Evolutionary conservation across 2,113 vertebrate genomes (phyloP).

Genomic region (Ochotona princeps): DNA sequence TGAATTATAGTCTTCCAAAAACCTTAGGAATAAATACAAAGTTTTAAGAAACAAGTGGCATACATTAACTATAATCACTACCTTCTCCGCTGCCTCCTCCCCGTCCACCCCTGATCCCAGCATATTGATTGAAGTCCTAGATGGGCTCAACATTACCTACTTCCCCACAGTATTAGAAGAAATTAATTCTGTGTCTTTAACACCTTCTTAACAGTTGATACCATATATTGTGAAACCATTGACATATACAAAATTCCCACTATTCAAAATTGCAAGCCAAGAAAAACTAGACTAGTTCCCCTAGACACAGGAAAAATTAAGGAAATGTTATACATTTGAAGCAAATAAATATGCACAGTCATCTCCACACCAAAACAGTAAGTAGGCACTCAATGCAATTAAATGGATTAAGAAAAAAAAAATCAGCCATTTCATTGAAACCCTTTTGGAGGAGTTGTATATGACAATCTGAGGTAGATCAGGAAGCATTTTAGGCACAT

Average conservation of each 20-base stretch:
- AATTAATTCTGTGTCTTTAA: not conserved
- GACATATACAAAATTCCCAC: not conserved
- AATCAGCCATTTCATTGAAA: conserved; percentile 12
- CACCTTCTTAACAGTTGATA: not conserved
- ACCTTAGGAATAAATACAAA: not conserved
- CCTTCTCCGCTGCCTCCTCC: not conserved
- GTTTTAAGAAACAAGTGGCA: not conserved
- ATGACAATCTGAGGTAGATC: not conserved
- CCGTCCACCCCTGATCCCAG: not conserved
- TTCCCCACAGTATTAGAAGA: not conserved
- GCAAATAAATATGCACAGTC: not conserved
- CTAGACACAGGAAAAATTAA: not conserved
- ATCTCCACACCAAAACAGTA: not conserved
- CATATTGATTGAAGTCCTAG: conserved; percentile 33
- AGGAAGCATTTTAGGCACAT: not conserved
- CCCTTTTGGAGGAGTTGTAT: not conserved
- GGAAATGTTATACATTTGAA: conserved; percentile 12
- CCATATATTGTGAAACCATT: not conserved
- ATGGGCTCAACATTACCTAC: not conserved
- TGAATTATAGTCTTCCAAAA: not conserved
- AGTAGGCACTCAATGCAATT: not conserved
- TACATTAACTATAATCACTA: not conserved
- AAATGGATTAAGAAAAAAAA: not conserved
- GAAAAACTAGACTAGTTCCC: not conserved
- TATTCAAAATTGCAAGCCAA: not conserved